Conservation (phyloP, 2,888 invertebrate genomes). For the Agrotis puta region DNA sequence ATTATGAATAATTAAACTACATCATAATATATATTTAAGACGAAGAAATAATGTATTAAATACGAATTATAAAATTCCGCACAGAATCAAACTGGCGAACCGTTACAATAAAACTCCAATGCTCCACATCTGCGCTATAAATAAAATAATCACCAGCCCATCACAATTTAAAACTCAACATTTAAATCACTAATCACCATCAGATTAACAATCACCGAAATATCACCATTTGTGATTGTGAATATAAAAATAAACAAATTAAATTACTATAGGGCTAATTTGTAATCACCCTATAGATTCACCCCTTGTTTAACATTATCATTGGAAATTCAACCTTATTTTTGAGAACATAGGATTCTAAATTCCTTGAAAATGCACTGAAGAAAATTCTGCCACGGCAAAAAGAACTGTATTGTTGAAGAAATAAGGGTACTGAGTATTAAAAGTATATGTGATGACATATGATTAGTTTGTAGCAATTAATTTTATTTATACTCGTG, state of each 20-base stretch:
- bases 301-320: slow-evolving; percentile 9
- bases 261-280: slow-evolving; percentile 62
- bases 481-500: slow-evolving; percentile 49
- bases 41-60: too few relatives aligned
- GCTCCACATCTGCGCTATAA: not conserved
- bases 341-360: rapidly evolving
- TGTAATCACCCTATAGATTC: slow-evolving; percentile 28
- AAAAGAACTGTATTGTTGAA: not conserved
- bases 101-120: not conserved
- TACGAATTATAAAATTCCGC: too few relatives aligned
- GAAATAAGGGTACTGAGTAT: not conserved
- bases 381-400: not conserved
- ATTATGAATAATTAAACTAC: too few relatives aligned
- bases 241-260: slow-evolving; percentile 74
- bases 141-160: slow-evolving; percentile 28
- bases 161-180: slow-evolving; percentile 32
- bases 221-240: slow-evolving; percentile 46
- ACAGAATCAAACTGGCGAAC: not conserved
- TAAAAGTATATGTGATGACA: slow-evolving; percentile 14
- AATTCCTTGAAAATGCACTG: not conserved
- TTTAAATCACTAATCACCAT: slow-evolving; percentile 47
- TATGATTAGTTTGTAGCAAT: slow-evolving; percentile 40
- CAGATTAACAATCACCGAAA: slow-evolving; percentile 42
- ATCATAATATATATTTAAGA: too few relatives aligned
- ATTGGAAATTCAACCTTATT: slow-evolving; percentile 18